phyloP scores from a whole-genome alignment of 2,888 invertebrate species.

The Doris montereyensis region DNA sequence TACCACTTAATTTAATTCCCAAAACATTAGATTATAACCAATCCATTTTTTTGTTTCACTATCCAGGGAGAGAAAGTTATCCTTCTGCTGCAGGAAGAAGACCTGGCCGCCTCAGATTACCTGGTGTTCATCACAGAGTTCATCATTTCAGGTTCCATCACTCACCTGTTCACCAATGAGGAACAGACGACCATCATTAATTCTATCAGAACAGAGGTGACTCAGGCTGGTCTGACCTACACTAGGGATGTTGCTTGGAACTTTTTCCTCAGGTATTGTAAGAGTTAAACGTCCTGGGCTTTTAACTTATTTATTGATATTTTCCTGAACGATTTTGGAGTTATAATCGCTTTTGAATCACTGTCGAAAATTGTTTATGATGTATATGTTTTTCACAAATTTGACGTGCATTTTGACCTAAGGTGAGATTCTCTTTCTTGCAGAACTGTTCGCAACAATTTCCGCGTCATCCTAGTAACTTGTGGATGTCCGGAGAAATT shows the following conservation, averaged over 20 bases:
- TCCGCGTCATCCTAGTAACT: constrained; percentile 69
- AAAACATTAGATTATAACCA: background rate
- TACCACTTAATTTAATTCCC: constrained; percentile 10
- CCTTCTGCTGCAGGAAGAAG: constrained; percentile 69
- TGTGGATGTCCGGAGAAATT: constrained; percentile 62
- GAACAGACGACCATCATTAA: constrained; percentile 73
- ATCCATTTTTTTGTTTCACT: background rate
- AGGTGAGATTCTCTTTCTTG: constrained; percentile 17
- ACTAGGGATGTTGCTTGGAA: constrained; percentile 72
- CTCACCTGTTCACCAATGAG: constrained; percentile 70
- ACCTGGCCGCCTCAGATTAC: constrained; percentile 68
- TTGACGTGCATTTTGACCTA: background rate
- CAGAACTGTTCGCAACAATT: constrained; percentile 71
- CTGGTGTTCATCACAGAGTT: constrained; percentile 71
- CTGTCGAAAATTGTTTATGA: background rate
- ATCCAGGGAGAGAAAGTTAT: constrained; percentile 70
- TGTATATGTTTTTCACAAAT: background rate
- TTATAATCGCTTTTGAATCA: background rate
- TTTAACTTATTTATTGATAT: too few species aligned
- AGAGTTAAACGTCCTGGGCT: too few species aligned
- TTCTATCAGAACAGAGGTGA: constrained; percentile 72
- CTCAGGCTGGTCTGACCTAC: constrained; percentile 71
- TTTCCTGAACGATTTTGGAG: too few species aligned
- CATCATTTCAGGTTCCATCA: constrained; percentile 68
- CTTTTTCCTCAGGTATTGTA: constrained; percentile 72